A percentile compares a stretch with the other conserved stretches of the same genome.
These are phyloP conservation scores for Pachycephus smyrnensis DNA, from an alignment of 2,888 invertebrate species.

Conservation along the genomic window DNA sequence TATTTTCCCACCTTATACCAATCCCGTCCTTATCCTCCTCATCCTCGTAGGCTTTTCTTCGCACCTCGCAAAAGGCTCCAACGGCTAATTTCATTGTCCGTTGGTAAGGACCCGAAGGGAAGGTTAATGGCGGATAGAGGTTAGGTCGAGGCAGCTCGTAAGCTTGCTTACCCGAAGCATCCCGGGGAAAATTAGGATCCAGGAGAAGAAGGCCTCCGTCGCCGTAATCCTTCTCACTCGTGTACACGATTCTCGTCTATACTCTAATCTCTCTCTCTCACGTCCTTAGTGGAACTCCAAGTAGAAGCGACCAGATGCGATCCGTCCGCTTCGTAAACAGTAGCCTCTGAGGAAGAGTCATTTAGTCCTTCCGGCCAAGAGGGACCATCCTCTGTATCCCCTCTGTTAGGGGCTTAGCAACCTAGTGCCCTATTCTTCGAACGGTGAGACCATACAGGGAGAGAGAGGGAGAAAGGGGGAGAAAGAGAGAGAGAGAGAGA, in stretches of 20 bases:
- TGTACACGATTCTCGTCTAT: not conserved
- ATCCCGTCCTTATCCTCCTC: not conserved
- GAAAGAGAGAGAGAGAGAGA: not conserved
- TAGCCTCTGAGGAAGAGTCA: not conserved
- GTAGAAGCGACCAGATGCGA: not conserved
- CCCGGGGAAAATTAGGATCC: not conserved
- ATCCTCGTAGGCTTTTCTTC: not conserved
- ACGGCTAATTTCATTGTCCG: not conserved
- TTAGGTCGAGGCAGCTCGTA: not conserved
- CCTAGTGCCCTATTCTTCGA: not conserved
- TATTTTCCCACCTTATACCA: not conserved
- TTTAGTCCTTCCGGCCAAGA: not conserved
- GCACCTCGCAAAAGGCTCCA: not conserved
- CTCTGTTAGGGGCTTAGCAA: not conserved
- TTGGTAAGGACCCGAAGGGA: not conserved
- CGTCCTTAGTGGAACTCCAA: not conserved
- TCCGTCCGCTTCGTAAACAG: not conserved
- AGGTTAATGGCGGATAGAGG: not conserved
- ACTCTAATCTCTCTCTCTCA: not conserved
- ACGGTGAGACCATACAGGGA: not conserved
- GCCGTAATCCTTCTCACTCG: not conserved
- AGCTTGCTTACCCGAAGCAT: not conserved
- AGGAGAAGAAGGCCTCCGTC: not conserved
- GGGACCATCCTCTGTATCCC: not conserved
- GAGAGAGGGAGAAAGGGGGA: not conserved